Percentiles rank a stretch among this genome's conserved stretches.
Conservation (phyloP, 1,140 invertebrate genomes). For the Stegodyphus mimosarum region DNA sequence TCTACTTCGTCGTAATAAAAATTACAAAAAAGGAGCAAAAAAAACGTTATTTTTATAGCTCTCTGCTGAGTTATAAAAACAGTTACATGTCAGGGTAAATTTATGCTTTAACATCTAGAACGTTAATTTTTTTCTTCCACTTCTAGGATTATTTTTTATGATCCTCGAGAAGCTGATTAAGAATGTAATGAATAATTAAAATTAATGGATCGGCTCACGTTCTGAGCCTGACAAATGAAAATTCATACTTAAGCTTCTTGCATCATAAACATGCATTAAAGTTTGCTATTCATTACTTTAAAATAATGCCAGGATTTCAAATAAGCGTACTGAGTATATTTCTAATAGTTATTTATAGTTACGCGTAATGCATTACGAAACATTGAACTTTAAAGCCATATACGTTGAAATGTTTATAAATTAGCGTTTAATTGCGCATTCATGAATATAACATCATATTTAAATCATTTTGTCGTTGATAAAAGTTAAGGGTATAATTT, state of each 20-base stretch:
- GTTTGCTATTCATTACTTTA: no score
- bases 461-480: no score
- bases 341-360: no score
- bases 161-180: constrained; percentile 36
- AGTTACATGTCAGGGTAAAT: constrained; percentile 53
- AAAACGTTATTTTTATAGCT: constrained; percentile 47
- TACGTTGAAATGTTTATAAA: no score
- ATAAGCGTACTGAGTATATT: no score
- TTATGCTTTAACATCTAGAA: constrained; percentile 38
- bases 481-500: no score
- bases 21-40: not conserved
- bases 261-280: no score
- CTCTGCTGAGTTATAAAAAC: constrained; percentile 37
- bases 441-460: no score
- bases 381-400: no score
- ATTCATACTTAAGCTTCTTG: constrained; percentile 24
- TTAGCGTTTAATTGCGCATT: no score
- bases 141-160: constrained; percentile 47
- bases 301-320: no score
- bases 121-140: constrained; percentile 34
- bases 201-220: constrained; percentile 33
- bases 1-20: constrained; percentile 31
- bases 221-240: constrained; percentile 47
- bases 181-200: constrained; percentile 57
- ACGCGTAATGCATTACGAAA: no score